Percentiles rank a stretch among this genome's conserved stretches.
phyloP scores from a whole-genome alignment of 2,888 invertebrate genomes.

The Dioctria linearis region DNA sequence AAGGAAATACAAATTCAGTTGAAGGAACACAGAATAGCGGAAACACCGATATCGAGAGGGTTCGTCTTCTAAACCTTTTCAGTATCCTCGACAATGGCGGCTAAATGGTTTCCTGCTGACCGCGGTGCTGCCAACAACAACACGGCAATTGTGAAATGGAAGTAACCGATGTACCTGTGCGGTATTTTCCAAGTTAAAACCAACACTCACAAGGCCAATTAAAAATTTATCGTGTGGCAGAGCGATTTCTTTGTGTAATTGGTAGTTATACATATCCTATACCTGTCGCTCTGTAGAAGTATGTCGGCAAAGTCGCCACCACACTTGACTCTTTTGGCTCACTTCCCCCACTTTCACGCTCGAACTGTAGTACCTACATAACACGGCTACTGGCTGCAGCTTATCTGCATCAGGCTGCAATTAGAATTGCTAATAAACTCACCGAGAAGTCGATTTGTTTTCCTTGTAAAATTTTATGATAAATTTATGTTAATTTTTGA shows the following conservation, averaged over 20 bases:
- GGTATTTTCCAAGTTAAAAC: slow-evolving; percentile 15
- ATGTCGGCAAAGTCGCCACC: not conserved
- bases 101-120: not conserved
- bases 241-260: slow-evolving; percentile 30
- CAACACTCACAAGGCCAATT: slow-evolving; percentile 31
- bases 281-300: too few relatives aligned
- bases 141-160: not conserved
- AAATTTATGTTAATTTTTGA: slow-evolving; percentile 53
- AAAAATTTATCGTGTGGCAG: slow-evolving; percentile 49
- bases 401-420: slow-evolving; percentile 34
- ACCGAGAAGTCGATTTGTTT: slow-evolving; percentile 53
- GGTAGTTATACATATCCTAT: not conserved
- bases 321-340: not conserved
- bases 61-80: not conserved
- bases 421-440: slow-evolving; percentile 49
- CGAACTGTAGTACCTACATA: not conserved
- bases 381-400: slow-evolving; percentile 25
- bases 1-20: slow-evolving; percentile 7
- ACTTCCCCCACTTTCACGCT: slow-evolving; percentile 39
- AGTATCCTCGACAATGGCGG: slow-evolving; percentile 6
- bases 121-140: not conserved
- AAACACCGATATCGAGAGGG: slow-evolving; percentile 3
- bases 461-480: slow-evolving; percentile 54
- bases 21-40: not conserved
- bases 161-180: slow-evolving; percentile 1